Percentiles rank a stretch among this genome's conserved stretches.
These are phyloP conservation scores for Trichonephila inaurata DNA, from an alignment of 1,140 invertebrate genomes.

Conservation along the genomic window DNA sequence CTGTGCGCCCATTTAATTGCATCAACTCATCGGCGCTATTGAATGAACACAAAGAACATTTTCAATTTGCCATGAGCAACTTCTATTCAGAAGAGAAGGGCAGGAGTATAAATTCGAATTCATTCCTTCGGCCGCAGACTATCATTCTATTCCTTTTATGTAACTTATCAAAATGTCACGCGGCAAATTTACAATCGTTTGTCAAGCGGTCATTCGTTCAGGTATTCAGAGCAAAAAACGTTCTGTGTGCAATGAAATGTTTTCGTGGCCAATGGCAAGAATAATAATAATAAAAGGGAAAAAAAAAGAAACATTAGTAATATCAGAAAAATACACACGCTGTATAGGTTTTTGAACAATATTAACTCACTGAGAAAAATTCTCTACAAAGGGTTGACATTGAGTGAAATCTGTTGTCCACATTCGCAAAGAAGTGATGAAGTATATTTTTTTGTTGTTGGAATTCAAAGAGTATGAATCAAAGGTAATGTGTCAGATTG, in stretches of 20 bases:
- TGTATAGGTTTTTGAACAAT: constrained; percentile 29
- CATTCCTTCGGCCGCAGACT: constrained; percentile 53
- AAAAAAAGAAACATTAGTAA: constrained; percentile 7
- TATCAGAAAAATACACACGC: constrained; percentile 62
- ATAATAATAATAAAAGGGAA: neutral
- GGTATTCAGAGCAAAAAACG: constrained; percentile 63
- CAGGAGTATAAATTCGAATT: constrained; percentile 68
- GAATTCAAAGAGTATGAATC: constrained; percentile 46
- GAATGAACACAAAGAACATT: constrained; percentile 38
- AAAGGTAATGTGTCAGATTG: constrained; percentile 46
- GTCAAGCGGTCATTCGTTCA: constrained; percentile 70
- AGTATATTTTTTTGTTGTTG: constrained; percentile 38
- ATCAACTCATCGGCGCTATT: neutral
- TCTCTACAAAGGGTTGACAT: constrained; percentile 43
- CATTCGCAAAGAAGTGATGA: constrained; percentile 51
- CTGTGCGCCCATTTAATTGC: constrained; percentile 43
- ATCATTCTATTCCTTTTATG: constrained; percentile 71
- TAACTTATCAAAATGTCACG: constrained; percentile 69
- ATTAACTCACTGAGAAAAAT: constrained; percentile 41
- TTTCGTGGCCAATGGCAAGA: constrained; percentile 34
- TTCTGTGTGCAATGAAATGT: constrained; percentile 2
- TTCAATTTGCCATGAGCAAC: constrained; percentile 71
- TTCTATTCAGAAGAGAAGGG: neutral
- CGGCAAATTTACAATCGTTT: constrained; percentile 73
- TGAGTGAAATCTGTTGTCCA: constrained; percentile 50